A percentile compares a stretch with the other conserved stretches of the same genome.
phyloP scores from a whole-genome alignment of 2,888 invertebrate species.

The Xiphydria camelus region DNA sequence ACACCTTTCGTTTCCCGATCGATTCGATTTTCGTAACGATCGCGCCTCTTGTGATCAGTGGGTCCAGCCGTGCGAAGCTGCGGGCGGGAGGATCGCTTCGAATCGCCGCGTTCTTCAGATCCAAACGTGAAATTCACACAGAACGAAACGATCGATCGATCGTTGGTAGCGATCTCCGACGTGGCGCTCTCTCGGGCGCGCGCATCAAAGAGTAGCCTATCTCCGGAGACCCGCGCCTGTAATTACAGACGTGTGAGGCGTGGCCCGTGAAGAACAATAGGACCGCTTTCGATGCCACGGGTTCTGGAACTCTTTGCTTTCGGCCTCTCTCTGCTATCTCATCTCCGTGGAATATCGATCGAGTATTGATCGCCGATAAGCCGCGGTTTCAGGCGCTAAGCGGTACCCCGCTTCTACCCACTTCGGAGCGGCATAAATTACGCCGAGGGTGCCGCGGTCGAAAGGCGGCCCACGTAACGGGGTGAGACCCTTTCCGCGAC shows the following conservation, averaged over 20 bases:
- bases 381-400: constrained; percentile 51
- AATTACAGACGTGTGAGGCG: constrained; percentile 58
- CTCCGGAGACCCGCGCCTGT: constrained; percentile 52
- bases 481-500: no score
- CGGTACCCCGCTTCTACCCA: no score
- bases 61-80: no score
- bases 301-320: constrained; percentile 18
- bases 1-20: constrained; percentile 33
- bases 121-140: no score
- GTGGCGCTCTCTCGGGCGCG: constrained; percentile 31
- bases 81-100: no score
- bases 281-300: constrained; percentile 40
- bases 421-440: constrained; percentile 47
- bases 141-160: no score
- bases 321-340: constrained; percentile 39
- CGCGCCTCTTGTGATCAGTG: not conserved
- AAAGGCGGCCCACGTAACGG: no score
- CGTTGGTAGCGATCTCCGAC: no score
- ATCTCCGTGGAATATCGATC: constrained; percentile 51
- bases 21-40: constrained; percentile 5
- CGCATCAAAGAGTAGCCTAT: constrained; percentile 54
- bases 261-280: constrained; percentile 56
- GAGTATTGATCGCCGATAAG: constrained; percentile 52
- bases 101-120: no score
- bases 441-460: no score